Base-by-base conservation (phyloP, 2,888 invertebrate genomes). In the Agrilus cyanescens region DNA sequence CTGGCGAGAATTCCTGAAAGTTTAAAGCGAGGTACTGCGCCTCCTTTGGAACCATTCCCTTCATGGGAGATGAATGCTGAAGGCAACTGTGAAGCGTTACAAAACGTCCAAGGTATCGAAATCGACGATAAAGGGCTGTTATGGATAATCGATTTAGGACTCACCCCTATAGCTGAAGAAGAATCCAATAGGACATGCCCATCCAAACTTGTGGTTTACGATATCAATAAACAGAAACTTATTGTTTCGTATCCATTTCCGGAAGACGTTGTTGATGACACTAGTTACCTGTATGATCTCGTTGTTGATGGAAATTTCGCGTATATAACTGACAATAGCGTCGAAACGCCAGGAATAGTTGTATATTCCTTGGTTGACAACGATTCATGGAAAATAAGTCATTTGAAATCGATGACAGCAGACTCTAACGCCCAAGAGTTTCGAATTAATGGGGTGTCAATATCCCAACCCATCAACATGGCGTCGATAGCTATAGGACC, bases 91-190 rank as follows among this genome's bases (percentile, higher is more conserved):
- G 62, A 67, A 12, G 75, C 80, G 1, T 67, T 86, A 46, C 85
- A 85, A 60, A 81, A 79, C 56, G 82, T 85, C 16, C 83, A 84
- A 61, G 80, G 80, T 52, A 68, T 85, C 50, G 84, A 85, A 58
- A 76, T 85, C 37, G 84, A 85, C 61, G 72, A 72, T 1, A 72
- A 72, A 46, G 82, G 83, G 4, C 65, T 78, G 10, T 74, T 85
- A 72, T 82, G 80, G 74, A 73, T 76, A 29, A 70, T 82, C 38
- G 83, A 83, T 50, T 77, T 78, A 38, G 85, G 85, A 0, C 70
- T 80, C 44, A 71, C 77, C 1, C 73, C 74, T 8, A 80, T 79
- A 2, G 66, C 82, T 48, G 72, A 74, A 44, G 52, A 50, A 45
- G 54, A 47, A n/a, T 73, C 74, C 1, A 63, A 67, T 49, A 56